phyloP scores from a whole-genome alignment of 2,113 vertebrate genomes.

The Dasyprocta punctata region DNA sequence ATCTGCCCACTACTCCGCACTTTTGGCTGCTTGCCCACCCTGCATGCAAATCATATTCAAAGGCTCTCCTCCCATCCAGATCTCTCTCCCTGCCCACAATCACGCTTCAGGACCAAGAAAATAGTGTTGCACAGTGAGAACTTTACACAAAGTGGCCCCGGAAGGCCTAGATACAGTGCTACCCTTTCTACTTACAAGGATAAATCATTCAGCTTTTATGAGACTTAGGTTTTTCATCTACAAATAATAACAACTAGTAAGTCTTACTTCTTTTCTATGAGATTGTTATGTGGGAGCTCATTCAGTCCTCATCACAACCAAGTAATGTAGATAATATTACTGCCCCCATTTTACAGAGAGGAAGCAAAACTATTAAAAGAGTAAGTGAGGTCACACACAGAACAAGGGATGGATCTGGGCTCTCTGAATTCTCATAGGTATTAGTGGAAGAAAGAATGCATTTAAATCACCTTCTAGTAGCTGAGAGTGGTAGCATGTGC shows the following conservation, averaged over 20 bases:
- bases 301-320: neutral
- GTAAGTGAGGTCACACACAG: neutral
- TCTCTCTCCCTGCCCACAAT: neutral
- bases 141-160: neutral
- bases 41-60: neutral
- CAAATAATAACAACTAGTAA: neutral
- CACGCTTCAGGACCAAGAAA: neutral
- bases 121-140: too few species aligned
- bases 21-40: neutral
- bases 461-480: neutral
- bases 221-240: slow-evolving; percentile 9
- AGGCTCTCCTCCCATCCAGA: neutral
- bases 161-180: neutral
- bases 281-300: neutral
- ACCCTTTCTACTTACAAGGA: neutral
- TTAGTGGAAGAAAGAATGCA: neutral
- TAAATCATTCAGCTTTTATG: neutral
- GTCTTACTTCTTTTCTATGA: neutral
- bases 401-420: neutral
- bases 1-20: neutral
- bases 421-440: neutral
- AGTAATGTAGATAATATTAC: neutral
- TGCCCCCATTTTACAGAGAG: neutral
- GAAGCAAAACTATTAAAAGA: neutral
- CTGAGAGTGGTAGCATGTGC: neutral